Evolutionary conservation across 2,797 vertebrate genomes (phyloP).

Genomic region (Propithecus deckenii): DNA sequence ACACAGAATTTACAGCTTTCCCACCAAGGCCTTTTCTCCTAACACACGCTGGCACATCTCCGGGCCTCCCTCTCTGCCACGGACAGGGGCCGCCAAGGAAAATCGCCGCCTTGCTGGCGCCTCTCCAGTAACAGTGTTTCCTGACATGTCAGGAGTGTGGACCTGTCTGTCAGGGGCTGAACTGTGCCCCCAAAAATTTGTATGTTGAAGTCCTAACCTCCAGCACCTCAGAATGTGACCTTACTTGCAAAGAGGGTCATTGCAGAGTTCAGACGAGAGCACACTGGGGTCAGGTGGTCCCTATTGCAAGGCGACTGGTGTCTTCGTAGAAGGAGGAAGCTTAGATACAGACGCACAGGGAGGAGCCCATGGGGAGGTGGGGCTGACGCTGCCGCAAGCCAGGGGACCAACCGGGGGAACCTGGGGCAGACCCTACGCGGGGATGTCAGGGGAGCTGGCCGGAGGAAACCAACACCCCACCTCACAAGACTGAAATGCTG

Average conservation of each 20-base stretch:
- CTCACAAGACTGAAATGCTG: neutral
- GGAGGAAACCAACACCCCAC: fast-evolving
- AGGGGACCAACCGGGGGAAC: neutral
- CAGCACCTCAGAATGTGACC: too few relatives aligned
- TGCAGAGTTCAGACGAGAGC: too few relatives aligned
- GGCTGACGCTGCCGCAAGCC: neutral
- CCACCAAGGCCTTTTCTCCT: neutral
- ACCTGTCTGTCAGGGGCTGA: neutral
- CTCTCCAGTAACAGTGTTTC: fast-evolving
- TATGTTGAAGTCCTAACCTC: too few relatives aligned
- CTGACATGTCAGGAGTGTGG: neutral
- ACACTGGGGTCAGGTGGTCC: neutral
- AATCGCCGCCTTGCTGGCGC: fast-evolving
- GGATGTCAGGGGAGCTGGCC: neutral
- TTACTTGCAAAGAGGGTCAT: too few relatives aligned
- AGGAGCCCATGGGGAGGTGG: fast-evolving
- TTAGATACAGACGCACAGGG: fast-evolving
- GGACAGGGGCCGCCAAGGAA: fast-evolving
- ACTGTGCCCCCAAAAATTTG: fast-evolving
- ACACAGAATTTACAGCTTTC: neutral
- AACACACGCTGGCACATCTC: fast-evolving
- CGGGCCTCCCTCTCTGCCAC: fast-evolving
- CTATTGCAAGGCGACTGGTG: fast-evolving
- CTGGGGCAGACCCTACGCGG: too few relatives aligned
- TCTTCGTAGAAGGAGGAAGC: fast-evolving